phyloP scores from a whole-genome alignment of 2,797 vertebrate species.

The Sitta carolinensis region DNA sequence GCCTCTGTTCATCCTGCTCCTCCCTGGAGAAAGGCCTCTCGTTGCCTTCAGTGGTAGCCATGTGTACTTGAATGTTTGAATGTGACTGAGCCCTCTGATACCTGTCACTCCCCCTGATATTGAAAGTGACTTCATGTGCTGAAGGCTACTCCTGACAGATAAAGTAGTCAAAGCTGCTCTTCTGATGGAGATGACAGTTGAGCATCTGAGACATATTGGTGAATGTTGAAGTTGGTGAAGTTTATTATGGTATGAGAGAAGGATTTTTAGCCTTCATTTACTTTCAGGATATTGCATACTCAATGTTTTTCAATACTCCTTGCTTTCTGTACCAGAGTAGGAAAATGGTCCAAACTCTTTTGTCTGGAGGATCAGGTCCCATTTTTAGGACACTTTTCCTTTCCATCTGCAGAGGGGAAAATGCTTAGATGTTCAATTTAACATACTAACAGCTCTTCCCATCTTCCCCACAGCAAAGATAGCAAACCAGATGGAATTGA shows the following conservation, averaged over 20 bases:
- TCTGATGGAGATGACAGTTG: background rate
- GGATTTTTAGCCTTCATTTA: background rate
- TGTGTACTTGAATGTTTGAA: background rate
- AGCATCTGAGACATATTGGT: background rate
- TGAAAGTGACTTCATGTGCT: background rate
- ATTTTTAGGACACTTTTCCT: conserved; percentile 8
- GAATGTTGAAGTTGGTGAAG: background rate
- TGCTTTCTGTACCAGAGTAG: background rate
- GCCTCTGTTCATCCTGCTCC: background rate
- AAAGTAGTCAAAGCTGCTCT: background rate
- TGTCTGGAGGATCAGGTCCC: background rate
- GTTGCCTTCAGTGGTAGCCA: background rate
- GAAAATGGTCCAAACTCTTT: background rate
- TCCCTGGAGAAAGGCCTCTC: background rate
- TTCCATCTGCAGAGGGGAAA: conserved; percentile 16
- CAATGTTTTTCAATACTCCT: background rate
- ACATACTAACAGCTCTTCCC: conserved; percentile 44
- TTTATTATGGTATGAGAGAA: background rate
- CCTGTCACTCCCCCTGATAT: background rate
- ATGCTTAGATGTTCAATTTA: conserved; percentile 2
- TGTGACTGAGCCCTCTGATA: background rate
- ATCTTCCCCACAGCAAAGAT: conserved; percentile 41
- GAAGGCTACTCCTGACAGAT: background rate
- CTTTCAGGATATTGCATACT: background rate
- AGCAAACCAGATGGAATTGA: conserved; percentile 55